Percentiles rank a stretch among this genome's conserved stretches.
These are phyloP conservation scores for Vanessa tameamea DNA, from an alignment of 1,140 invertebrate genomes.

Conservation along the genomic window DNA sequence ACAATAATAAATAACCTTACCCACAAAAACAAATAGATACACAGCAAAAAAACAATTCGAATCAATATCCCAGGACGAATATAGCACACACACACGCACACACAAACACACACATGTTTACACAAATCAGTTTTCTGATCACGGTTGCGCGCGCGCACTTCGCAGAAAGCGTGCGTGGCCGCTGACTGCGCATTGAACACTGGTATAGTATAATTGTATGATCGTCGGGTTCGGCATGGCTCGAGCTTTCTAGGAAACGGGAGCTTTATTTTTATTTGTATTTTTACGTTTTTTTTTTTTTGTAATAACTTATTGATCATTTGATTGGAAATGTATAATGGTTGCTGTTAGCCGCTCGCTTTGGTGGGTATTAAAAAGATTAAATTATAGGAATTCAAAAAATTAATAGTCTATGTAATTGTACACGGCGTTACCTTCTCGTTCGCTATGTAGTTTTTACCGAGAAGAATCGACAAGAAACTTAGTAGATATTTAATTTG, in stretches of 20 bases:
- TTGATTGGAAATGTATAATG: not conserved
- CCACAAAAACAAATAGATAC: slow-evolving; percentile 4
- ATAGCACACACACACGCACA: slow-evolving; percentile 35
- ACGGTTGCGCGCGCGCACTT: slow-evolving; percentile 50
- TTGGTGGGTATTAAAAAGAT: no score
- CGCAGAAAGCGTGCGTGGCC: slow-evolving; percentile 57
- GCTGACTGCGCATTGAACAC: slow-evolving; percentile 45
- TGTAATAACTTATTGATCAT: not conserved
- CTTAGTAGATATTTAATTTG: no score
- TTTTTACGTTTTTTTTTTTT: not conserved
- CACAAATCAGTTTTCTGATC: slow-evolving; percentile 56
- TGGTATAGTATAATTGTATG: slow-evolving; percentile 30
- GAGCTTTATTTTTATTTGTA: not conserved
- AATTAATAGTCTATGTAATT: no score
- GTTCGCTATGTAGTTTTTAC: no score
- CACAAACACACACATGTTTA: slow-evolving; percentile 41
- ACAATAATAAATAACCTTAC: not conserved
- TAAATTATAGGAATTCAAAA: no score
- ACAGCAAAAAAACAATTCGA: not conserved
- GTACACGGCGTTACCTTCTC: no score
- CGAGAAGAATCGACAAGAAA: no score
- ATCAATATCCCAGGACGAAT: slow-evolving; percentile 16
- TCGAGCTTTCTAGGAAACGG: slow-evolving; percentile 18
- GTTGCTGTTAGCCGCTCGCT: no score
- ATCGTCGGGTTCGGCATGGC: not conserved